Evolutionary conservation across 1,140 invertebrate genomes (phyloP).

Genomic region (Formica selysi): DNA sequence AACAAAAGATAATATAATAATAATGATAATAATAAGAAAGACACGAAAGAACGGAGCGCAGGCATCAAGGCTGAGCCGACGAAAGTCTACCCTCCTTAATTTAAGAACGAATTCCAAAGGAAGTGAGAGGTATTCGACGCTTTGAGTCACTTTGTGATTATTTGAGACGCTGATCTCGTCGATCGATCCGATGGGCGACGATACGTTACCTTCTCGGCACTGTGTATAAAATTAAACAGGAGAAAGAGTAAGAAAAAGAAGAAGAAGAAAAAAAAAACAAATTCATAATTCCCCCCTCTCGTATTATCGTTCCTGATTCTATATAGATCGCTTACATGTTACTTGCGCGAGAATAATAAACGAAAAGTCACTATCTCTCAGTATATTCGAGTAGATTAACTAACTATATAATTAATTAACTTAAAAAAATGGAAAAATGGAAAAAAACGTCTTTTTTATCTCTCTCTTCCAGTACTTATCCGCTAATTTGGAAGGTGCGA

Average conservation of each 20-base stretch:
- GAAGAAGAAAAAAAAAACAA: slow-evolving; percentile 29
- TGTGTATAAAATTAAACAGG: slow-evolving; percentile 57
- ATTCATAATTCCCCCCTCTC: slow-evolving; percentile 66
- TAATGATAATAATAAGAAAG: slow-evolving; percentile 38
- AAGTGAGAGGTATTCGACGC: slow-evolving; percentile 44
- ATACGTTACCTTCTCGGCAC: slow-evolving; percentile 62
- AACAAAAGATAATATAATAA: slow-evolving; percentile 24
- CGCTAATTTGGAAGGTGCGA: slow-evolving; percentile 51
- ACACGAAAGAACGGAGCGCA: slow-evolving; percentile 37
- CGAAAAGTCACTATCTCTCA: slow-evolving; percentile 42
- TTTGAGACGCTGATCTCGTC: slow-evolving; percentile 45
- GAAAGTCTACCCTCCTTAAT: slow-evolving; percentile 65
- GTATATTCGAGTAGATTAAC: slow-evolving; percentile 58
- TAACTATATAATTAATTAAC: slow-evolving; percentile 40
- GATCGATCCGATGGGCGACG: slow-evolving; percentile 56
- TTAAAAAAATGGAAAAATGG: slow-evolving; percentile 29
- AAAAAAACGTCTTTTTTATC: slow-evolving; percentile 67
- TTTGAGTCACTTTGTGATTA: slow-evolving; percentile 30
- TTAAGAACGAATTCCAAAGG: slow-evolving; percentile 44
- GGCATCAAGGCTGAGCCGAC: slow-evolving; percentile 36
- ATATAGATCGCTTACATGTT: slow-evolving; percentile 70
- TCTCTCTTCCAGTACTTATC: slow-evolving; percentile 58
- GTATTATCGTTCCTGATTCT: slow-evolving; percentile 70
- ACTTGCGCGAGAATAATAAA: slow-evolving; percentile 64
- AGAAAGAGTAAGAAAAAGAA: slow-evolving; percentile 8